Conservation (phyloP, 1,140 invertebrate species). For the Euwallacea similis region DNA sequence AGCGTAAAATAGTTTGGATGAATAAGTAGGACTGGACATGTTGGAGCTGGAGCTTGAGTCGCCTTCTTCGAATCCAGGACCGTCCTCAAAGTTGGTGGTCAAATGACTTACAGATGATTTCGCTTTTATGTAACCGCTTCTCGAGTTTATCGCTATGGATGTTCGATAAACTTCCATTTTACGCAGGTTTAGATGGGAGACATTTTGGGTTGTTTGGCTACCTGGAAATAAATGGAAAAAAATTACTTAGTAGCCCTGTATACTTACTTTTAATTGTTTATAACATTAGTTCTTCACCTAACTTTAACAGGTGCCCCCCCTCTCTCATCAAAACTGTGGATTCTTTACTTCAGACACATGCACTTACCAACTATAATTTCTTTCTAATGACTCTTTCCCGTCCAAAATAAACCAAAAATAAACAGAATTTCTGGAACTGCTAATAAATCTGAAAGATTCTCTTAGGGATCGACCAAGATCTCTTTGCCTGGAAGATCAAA, state of each 20-base stretch:
- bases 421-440: no score
- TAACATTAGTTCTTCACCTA: no score
- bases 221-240: neutral
- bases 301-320: no score
- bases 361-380: no score
- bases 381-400: no score
- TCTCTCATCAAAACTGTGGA: no score
- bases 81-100: constrained; percentile 95
- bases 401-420: no score
- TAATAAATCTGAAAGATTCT: no score
- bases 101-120: constrained; percentile 77
- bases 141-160: constrained; percentile 17
- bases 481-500: no score
- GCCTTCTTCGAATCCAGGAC: constrained; percentile 92
- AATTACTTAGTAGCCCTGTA: neutral
- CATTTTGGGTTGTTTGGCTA: neutral
- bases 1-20: constrained; percentile 62
- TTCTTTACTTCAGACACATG: no score
- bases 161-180: constrained; percentile 28
- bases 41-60: constrained; percentile 86
- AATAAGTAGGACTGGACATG: constrained; percentile 79
- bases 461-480: no score
- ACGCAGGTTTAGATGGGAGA: neutral
- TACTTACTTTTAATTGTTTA: no score
- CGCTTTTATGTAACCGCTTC: constrained; percentile 24